Evolutionary conservation across 2,888 invertebrate species (phyloP).

Genomic region (Amblyjoppa fuscipennis): DNA sequence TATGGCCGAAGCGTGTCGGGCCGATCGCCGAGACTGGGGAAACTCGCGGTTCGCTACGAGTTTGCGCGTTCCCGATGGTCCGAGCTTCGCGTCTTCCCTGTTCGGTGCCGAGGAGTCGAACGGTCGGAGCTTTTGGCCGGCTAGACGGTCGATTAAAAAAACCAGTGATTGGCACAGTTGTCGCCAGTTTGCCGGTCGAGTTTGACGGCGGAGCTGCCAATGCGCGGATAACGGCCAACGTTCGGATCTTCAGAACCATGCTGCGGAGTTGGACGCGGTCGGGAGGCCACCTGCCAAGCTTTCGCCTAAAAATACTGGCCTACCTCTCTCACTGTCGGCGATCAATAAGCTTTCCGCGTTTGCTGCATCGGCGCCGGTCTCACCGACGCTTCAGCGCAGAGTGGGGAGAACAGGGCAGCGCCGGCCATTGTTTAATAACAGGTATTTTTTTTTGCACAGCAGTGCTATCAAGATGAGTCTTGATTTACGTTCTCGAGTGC

Average conservation of each 20-base stretch:
- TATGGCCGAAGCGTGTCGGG: constrained; percentile 52
- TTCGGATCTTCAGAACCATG: not conserved
- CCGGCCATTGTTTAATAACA: too few relatives aligned
- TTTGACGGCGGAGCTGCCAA: not conserved
- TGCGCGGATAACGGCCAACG: not conserved
- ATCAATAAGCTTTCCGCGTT: constrained; percentile 57
- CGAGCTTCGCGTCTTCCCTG: constrained; percentile 39
- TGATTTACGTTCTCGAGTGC: too few relatives aligned
- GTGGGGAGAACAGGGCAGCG: not conserved
- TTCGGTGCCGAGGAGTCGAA: not conserved
- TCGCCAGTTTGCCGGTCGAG: not conserved
- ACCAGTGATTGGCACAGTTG: not conserved
- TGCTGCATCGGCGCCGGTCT: constrained; percentile 53
- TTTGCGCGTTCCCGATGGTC: constrained; percentile 46
- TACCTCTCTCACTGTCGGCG: constrained; percentile 20
- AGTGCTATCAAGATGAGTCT: too few relatives aligned
- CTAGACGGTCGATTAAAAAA: not conserved
- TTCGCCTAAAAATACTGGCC: constrained; percentile 29
- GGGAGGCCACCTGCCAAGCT: constrained; percentile 43
- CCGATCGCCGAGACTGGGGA: constrained; percentile 34
- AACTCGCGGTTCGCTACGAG: constrained; percentile 53
- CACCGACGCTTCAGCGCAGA: constrained; percentile 16
- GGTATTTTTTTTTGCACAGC: too few relatives aligned
- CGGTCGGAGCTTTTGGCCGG: constrained; percentile 2
- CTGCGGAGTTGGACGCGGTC: constrained; percentile 12